Base-by-base conservation (phyloP, 2,797 vertebrate genomes). In the Sparus aurata region DNA sequence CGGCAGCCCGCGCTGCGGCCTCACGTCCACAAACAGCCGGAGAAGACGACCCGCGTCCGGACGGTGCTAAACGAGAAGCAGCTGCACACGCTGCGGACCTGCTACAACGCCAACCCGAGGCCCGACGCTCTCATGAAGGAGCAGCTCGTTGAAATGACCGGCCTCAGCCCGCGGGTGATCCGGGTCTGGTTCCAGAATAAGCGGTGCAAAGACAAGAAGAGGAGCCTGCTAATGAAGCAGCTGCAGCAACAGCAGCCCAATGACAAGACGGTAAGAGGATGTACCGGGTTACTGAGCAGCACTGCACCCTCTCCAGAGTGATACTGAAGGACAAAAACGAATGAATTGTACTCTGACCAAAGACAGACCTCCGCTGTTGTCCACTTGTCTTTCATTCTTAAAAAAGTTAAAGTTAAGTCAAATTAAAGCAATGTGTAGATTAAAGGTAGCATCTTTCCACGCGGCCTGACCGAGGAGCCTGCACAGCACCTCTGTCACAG, bases 101-200 rank as follows among this genome's bases (percentile, higher is more conserved):
- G 97, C 93, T 98, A 98, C 47, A 97, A 97, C n/a, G 97, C 97
- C 87, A 98, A 98, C 89, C 97, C 97, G 49, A 88, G 97, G 88
- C 97, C 97, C 0, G 97, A 98, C 9, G 97, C 97, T 2, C 96
- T 98, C 17, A 98, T 98, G 97, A 98, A 98, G 92, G 97, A 98
- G 90, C 97, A 98, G 73, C 94, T 98, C 57, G 97, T 98, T 86
- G 97, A 98, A 95, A 98, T 98, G 97, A 98, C 97, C 0, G 95
- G 97, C 66, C 97, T 98, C 71, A 98, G 97, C 62, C 97, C 97
- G 27, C 93, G 97, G 12, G 97, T 98, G 77, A 98, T 98, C 92
- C 94, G 97, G 69, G 97, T 98, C 85, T 98, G 97, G 97, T 98
- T 98, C 96, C 97, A 98, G 90, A 98, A 98, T 93, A 98, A 98